These are phyloP conservation scores for Eupithecia pulchellata DNA, from an alignment of 2,888 invertebrate genomes.

Conservation along the genomic window DNA sequence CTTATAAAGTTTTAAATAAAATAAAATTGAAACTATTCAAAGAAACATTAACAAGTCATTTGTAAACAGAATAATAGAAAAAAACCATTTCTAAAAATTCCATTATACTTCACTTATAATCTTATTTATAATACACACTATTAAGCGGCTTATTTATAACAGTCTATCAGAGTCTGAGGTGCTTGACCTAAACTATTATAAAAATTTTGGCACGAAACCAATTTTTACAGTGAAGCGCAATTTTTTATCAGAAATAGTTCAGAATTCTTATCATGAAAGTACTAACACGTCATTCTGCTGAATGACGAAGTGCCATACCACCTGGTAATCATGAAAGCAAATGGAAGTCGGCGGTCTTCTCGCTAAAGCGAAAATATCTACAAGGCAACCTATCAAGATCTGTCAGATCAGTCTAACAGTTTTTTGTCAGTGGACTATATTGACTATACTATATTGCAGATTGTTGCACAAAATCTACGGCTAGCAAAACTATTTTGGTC, in stretches of 20 bases:
- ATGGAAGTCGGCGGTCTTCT: neutral
- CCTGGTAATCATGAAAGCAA: neutral
- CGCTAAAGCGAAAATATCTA: neutral
- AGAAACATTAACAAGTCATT: neutral
- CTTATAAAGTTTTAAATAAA: too few species aligned
- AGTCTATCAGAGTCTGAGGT: conserved; percentile 41
- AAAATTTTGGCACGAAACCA: conserved; percentile 45
- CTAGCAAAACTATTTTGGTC: too few species aligned
- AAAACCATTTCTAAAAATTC: neutral
- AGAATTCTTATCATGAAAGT: conserved; percentile 10
- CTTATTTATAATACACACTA: conserved; percentile 4
- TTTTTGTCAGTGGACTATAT: too few species aligned
- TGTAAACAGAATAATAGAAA: neutral
- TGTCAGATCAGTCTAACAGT: too few species aligned
- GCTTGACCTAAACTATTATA: conserved; percentile 46
- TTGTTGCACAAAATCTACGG: too few species aligned
- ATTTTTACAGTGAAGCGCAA: conserved; percentile 29
- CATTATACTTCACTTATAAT: conserved; percentile 1
- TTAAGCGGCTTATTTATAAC: conserved; percentile 29
- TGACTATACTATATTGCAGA: too few species aligned
- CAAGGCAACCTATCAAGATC: too few species aligned
- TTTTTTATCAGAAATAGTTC: conserved; percentile 25
- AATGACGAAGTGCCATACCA: too few species aligned
- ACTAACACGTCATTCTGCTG: neutral
- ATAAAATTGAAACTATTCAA: too few species aligned